Evolutionary conservation across 1,140 invertebrate genomes (phyloP).

Genomic region (Pararge aegeria): DNA sequence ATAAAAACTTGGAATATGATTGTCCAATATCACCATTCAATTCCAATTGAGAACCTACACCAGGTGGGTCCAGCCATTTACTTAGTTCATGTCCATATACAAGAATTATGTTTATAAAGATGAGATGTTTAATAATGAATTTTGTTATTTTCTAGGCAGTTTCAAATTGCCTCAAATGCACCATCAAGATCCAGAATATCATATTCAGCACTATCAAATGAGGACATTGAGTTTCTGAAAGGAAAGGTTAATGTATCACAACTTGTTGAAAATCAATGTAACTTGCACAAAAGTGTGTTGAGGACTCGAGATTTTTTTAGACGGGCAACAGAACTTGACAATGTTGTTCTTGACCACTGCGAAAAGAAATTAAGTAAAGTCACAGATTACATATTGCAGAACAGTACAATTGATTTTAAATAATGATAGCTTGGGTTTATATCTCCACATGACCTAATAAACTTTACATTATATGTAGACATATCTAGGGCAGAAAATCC

Average conservation of each 20-base stretch:
- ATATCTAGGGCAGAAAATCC: no score
- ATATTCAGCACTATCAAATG: conserved; percentile 57
- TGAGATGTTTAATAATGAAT: background rate
- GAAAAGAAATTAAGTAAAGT: conserved; percentile 53
- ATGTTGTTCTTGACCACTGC: conserved; percentile 48
- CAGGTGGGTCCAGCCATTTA: no score
- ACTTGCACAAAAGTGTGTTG: conserved; percentile 57
- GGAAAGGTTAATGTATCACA: conserved; percentile 58
- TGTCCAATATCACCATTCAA: no score
- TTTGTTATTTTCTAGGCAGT: conserved; percentile 49
- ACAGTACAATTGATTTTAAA: conserved; percentile 48
- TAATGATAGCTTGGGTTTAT: conserved; percentile 7
- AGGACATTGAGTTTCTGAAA: conserved; percentile 70
- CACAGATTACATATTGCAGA: conserved; percentile 60
- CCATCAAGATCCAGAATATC: conserved; percentile 51
- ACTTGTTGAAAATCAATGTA: conserved; percentile 53
- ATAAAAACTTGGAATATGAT: no score
- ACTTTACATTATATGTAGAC: background rate
- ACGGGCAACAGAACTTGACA: conserved; percentile 49
- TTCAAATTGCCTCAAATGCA: conserved; percentile 50
- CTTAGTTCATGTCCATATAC: no score
- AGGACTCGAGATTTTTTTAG: conserved; percentile 47
- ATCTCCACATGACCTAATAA: background rate
- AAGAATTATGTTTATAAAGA: no score
- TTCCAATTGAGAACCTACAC: no score